Percentiles rank a stretch among this genome's conserved stretches.
phyloP scores from a whole-genome alignment of 2,113 vertebrate genomes.

The Gobiocypris rarus region DNA sequence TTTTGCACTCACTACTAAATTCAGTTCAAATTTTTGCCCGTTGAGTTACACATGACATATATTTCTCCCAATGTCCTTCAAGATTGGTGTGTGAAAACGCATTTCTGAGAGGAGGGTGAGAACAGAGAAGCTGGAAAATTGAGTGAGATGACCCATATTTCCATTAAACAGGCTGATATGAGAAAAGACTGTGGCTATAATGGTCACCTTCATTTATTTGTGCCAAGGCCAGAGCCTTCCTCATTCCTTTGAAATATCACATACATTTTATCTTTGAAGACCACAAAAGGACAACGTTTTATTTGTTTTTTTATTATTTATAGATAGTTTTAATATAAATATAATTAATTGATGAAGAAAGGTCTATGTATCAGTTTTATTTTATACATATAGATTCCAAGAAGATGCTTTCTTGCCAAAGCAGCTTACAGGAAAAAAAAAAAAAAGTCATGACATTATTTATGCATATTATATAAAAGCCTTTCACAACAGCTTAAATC shows the following conservation, averaged over 20 bases:
- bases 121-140: constrained; percentile 54
- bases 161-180: constrained; percentile 48
- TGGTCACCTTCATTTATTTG: constrained; percentile 55
- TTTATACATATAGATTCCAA: not conserved
- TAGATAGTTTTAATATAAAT: not conserved
- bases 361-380: too few relatives aligned
- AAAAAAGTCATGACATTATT: not conserved
- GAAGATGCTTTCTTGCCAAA: not conserved
- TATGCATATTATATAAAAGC: constrained; percentile 7
- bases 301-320: not conserved
- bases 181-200: constrained; percentile 53
- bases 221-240: constrained; percentile 39
- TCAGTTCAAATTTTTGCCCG: constrained; percentile 7
- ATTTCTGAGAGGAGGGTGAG: constrained; percentile 45
- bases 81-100: constrained; percentile 67
- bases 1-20: constrained; percentile 59
- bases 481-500: constrained; percentile 23
- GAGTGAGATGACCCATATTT: constrained; percentile 57
- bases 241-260: constrained; percentile 29
- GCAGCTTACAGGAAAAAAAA: not conserved
- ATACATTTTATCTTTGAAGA: constrained; percentile 37
- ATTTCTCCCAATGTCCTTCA: constrained; percentile 69
- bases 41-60: constrained; percentile 12
- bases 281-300: constrained; percentile 51
- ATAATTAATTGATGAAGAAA: not conserved